A percentile compares a stretch with the other conserved stretches of the same genome.
These are phyloP conservation scores for Ibycter americanus DNA, from an alignment of 2,797 vertebrate genomes.

Conservation along the genomic window DNA sequence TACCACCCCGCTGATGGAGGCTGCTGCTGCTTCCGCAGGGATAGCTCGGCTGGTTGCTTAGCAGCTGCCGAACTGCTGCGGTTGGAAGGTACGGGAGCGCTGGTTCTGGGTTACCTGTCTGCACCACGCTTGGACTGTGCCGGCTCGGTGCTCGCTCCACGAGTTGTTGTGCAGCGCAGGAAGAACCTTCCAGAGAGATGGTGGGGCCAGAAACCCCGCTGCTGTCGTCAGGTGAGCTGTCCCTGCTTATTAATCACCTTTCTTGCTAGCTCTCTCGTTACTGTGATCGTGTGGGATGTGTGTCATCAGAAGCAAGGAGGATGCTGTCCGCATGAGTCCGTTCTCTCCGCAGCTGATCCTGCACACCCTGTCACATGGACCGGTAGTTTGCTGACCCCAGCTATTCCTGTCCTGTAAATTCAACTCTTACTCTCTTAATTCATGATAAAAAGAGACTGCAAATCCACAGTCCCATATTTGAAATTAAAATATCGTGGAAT, in stretches of 20 bases:
- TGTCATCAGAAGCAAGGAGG: neutral
- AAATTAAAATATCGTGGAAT: accelerated
- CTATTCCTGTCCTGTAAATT: neutral
- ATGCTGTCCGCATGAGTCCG: accelerated
- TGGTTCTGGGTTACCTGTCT: neutral
- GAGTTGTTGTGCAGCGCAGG: neutral
- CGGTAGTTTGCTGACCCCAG: neutral
- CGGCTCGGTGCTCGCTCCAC: neutral
- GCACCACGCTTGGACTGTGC: neutral
- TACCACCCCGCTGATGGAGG: neutral
- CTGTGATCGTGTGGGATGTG: accelerated
- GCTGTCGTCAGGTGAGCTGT: neutral
- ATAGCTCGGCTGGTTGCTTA: conserved; percentile 26
- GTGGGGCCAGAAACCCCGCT: neutral
- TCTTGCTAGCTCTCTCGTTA: neutral
- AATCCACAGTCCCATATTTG: accelerated
- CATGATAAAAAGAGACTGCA: neutral
- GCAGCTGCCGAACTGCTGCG: neutral
- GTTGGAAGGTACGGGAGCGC: neutral
- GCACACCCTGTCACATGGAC: accelerated
- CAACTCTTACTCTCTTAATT: neutral
- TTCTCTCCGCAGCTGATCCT: neutral
- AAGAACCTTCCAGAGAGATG: neutral
- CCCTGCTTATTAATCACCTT: neutral
- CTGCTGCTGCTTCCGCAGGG: neutral